These are phyloP conservation scores for Aptenodytes patagonicus DNA, from an alignment of 2,113 vertebrate genomes.

Conservation along the genomic window DNA sequence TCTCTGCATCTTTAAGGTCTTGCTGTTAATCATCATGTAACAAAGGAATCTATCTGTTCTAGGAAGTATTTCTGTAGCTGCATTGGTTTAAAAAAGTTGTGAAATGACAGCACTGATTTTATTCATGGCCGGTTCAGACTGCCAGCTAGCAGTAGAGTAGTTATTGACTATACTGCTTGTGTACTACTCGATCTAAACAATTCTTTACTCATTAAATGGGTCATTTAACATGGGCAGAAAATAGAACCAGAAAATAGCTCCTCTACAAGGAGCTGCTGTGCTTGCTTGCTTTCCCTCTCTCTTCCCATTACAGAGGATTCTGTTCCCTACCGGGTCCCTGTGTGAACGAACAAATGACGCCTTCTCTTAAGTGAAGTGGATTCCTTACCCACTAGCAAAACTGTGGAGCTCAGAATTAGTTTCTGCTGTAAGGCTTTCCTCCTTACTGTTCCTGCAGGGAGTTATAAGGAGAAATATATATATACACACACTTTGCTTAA, in stretches of 20 bases:
- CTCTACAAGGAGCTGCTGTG: not conserved
- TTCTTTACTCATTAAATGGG: not conserved
- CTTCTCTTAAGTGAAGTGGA: not conserved
- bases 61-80: not conserved
- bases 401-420: not conserved
- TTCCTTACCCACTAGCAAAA: not conserved
- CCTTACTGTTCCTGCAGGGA: not conserved
- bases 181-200: not conserved
- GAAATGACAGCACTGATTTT: not conserved
- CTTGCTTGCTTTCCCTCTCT: not conserved
- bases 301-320: not conserved
- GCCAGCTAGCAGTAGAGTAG: not conserved
- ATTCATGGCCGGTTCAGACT: not conserved
- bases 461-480: not conserved
- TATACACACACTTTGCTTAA: not conserved
- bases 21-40: not conserved
- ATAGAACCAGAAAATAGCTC: not conserved
- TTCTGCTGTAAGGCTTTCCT: not conserved
- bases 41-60: not conserved
- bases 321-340: not conserved
- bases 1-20: not conserved
- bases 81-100: not conserved
- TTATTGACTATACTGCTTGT: not conserved
- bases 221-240: not conserved
- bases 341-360: not conserved